These are phyloP conservation scores for Anomalospiza imberbis DNA, from an alignment of 2,797 vertebrate species.

Conservation along the genomic window DNA sequence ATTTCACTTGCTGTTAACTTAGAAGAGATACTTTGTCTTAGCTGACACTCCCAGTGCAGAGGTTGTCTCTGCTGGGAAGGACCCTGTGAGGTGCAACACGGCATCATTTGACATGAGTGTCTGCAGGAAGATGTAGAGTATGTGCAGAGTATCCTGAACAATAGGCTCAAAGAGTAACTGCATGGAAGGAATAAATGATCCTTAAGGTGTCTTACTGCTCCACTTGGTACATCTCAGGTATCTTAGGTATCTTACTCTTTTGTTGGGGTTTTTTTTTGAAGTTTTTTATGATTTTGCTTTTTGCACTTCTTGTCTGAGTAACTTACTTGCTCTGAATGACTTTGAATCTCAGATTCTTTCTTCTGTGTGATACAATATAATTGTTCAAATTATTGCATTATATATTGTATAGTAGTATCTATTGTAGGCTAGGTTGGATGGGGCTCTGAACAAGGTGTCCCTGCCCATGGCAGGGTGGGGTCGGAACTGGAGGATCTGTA, in stretches of 20 bases:
- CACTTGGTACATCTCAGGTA: not conserved
- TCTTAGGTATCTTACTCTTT: not conserved
- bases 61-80: not conserved
- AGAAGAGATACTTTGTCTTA: not conserved
- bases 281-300: not conserved
- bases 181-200: not conserved
- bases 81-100: rapidly evolving
- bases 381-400: not conserved
- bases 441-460: not conserved
- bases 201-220: not conserved
- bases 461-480: not conserved
- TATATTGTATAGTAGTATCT: not conserved
- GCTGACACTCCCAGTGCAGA: not conserved
- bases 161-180: not conserved
- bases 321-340: not conserved
- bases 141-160: not conserved
- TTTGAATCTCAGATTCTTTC: not conserved
- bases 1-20: not conserved
- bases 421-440: not conserved
- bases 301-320: not conserved
- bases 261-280: rapidly evolving
- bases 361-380: rapidly evolving
- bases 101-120: not conserved
- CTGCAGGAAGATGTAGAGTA: not conserved
- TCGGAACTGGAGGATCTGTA: not conserved